Evolutionary conservation across 2,888 invertebrate genomes (phyloP).

Genomic region (Limnephilus auricula): DNA sequence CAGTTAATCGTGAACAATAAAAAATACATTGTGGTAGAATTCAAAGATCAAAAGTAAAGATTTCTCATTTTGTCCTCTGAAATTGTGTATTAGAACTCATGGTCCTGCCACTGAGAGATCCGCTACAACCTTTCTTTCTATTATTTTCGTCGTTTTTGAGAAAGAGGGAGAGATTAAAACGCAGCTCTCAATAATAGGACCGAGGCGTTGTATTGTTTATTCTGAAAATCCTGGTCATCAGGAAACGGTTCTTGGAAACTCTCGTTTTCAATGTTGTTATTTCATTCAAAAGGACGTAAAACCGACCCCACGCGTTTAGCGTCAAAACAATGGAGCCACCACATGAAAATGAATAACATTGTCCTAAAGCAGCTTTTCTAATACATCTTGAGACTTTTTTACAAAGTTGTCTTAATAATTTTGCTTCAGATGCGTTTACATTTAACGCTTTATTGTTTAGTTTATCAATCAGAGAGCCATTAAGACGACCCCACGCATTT

Average conservation of each 20-base stretch:
- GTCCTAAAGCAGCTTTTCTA: too few relatives aligned
- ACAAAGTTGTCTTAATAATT: too few relatives aligned
- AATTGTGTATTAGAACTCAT: too few relatives aligned
- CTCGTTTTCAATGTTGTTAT: conserved; percentile 27
- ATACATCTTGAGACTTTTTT: too few relatives aligned
- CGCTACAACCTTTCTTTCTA: background rate
- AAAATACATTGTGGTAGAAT: background rate
- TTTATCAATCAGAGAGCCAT: too few relatives aligned
- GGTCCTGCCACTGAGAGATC: background rate
- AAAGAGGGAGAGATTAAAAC: background rate
- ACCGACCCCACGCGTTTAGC: background rate
- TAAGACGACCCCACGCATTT: background rate
- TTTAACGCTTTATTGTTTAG: background rate
- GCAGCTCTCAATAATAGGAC: background rate
- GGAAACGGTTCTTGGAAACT: conserved; percentile 45
- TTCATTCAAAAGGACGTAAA: conserved; percentile 28
- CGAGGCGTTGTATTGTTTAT: background rate
- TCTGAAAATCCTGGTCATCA: background rate
- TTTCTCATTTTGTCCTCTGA: background rate
- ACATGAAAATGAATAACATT: too few relatives aligned
- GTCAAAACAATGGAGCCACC: background rate
- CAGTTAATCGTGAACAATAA: background rate
- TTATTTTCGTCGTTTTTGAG: background rate
- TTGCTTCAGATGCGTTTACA: background rate
- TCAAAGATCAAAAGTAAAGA: background rate